Evolutionary conservation across 2,888 invertebrate species (phyloP).

Genomic region (Cephus spinipes): DNA sequence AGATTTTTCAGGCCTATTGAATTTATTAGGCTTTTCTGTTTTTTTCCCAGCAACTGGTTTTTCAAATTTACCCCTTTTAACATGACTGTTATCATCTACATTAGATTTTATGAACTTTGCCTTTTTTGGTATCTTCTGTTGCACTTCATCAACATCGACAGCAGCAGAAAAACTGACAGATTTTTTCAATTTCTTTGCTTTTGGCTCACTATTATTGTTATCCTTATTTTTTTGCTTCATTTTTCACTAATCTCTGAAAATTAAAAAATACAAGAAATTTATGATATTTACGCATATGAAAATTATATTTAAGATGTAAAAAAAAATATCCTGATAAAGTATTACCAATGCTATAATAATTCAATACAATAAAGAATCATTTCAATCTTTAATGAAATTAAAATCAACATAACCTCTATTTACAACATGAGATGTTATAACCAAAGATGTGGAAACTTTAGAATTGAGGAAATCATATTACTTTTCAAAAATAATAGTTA

Average conservation of each 20-base stretch:
- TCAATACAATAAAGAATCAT: neutral
- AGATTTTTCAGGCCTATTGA: slow-evolving; percentile 14
- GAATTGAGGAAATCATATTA: neutral
- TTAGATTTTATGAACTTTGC: neutral
- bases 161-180: neutral
- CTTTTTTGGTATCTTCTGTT: neutral
- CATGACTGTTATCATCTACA: neutral
- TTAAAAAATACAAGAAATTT: neutral
- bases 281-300: neutral
- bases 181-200: slow-evolving; percentile 9
- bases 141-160: neutral
- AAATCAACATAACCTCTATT: neutral
- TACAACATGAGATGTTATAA: neutral
- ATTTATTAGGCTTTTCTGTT: slow-evolving; percentile 18
- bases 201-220: slow-evolving; percentile 14
- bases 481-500: neutral
- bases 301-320: neutral
- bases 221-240: slow-evolving; percentile 9
- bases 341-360: neutral
- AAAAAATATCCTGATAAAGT: neutral
- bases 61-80: slow-evolving; percentile 30
- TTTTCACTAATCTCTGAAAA: neutral
- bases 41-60: slow-evolving; percentile 23
- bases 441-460: neutral
- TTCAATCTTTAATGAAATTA: neutral